phyloP scores from a whole-genome alignment of 2,888 invertebrate genomes.

The Capitulum mitella region DNA sequence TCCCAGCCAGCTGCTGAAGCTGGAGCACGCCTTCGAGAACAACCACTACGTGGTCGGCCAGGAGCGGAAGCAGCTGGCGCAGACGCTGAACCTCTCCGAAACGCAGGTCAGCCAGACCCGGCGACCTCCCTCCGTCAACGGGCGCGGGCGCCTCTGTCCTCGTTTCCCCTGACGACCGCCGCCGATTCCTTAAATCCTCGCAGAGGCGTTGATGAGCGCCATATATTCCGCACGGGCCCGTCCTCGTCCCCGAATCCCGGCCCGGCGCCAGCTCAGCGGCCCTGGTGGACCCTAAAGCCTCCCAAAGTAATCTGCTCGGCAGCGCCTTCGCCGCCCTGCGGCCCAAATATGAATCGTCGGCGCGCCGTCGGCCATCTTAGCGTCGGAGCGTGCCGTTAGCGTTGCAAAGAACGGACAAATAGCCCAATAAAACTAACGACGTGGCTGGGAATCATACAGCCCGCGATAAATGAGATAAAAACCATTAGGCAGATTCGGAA shows the following conservation, averaged over 20 bases:
- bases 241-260: neutral
- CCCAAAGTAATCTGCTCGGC: neutral
- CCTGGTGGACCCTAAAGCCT: neutral
- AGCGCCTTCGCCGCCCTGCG: neutral
- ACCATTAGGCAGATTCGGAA: constrained; percentile 7
- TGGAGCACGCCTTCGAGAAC: constrained; percentile 98
- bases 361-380: neutral
- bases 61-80: constrained; percentile 94
- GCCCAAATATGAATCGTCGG: neutral
- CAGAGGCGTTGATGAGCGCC: neutral
- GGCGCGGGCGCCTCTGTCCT: no score
- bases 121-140: no score
- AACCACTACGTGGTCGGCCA: constrained; percentile 99
- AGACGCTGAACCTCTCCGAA: constrained; percentile 86
- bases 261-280: neutral
- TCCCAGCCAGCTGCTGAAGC: constrained; percentile 87
- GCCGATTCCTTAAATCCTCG: no score
- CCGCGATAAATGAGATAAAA: constrained; percentile 8
- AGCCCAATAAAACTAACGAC: constrained; percentile 15
- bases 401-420: neutral
- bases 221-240: neutral
- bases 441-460: neutral
- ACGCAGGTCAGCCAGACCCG: constrained; percentile 86
- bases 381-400: neutral
- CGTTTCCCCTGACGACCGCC: no score